These are phyloP conservation scores for Hyperoodon ampullatus DNA, from an alignment of 2,113 vertebrate genomes.

Conservation along the genomic window DNA sequence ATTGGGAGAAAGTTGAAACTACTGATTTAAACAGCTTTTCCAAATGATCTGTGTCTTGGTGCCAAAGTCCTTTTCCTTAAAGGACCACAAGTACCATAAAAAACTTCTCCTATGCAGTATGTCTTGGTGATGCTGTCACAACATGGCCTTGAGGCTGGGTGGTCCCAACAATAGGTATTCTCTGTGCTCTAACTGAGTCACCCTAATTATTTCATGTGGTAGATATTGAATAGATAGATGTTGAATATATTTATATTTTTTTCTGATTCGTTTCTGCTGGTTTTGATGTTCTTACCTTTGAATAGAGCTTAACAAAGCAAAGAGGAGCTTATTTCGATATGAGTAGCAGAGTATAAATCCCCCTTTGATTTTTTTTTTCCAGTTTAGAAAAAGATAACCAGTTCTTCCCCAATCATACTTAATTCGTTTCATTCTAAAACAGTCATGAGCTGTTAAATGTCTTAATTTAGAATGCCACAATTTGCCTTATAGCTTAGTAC, in stretches of 20 bases:
- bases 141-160: not conserved
- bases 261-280: not conserved
- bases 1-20: not conserved
- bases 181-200: not conserved
- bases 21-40: not conserved
- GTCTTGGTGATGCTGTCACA: not conserved
- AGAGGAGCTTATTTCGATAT: not conserved
- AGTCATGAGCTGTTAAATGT: not conserved
- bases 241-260: not conserved
- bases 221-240: not conserved
- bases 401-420: not conserved
- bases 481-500: not conserved
- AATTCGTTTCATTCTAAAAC: slow-evolving; percentile 20
- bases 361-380: not conserved
- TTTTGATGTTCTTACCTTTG: not conserved
- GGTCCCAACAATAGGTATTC: not conserved
- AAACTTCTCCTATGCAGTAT: not conserved
- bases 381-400: slow-evolving; percentile 15
- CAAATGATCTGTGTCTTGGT: not conserved
- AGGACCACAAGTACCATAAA: not conserved
- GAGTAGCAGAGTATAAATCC: not conserved
- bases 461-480: not conserved
- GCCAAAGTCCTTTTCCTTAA: not conserved
- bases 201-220: not conserved
- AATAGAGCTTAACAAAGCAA: not conserved